These are phyloP conservation scores for Canis aureus DNA, from an alignment of 2,113 vertebrate genomes.

Conservation along the genomic window DNA sequence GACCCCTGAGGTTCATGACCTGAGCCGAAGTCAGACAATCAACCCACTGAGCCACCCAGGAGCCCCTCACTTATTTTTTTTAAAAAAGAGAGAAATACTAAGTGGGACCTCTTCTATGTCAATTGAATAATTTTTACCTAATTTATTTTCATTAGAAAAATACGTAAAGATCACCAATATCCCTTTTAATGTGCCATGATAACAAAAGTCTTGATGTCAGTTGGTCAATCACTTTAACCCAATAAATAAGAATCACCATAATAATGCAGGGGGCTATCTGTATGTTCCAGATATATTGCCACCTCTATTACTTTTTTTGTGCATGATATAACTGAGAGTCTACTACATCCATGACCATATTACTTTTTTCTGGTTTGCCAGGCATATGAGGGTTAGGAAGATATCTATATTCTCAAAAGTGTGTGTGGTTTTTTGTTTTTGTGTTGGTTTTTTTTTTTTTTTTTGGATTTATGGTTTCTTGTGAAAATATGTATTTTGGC, in stretches of 20 bases:
- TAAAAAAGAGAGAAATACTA: constrained; percentile 2
- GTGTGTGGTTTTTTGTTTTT: background rate
- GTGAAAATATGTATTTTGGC: constrained; percentile 80
- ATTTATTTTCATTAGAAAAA: constrained; percentile 20
- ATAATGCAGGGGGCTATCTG: background rate
- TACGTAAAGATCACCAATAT: background rate
- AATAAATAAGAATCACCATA: background rate
- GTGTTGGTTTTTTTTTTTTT: background rate
- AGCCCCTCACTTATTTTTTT: background rate
- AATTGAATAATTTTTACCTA: background rate
- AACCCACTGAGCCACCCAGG: background rate
- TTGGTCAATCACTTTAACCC: background rate
- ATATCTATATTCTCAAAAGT: constrained; percentile 43
- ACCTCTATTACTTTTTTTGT: constrained; percentile 47
- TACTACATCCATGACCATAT: background rate
- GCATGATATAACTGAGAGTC: background rate
- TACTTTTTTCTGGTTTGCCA: constrained; percentile 64
- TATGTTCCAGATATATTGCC: background rate
- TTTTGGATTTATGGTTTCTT: constrained; percentile 71
- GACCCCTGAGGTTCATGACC: background rate
- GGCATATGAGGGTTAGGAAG: constrained; percentile 61
- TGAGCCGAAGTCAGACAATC: background rate
- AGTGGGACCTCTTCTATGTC: background rate
- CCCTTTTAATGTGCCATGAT: background rate
- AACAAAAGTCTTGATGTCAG: background rate